phyloP scores from a whole-genome alignment of 2,888 invertebrate genomes.

The Nomada lathburiana region DNA sequence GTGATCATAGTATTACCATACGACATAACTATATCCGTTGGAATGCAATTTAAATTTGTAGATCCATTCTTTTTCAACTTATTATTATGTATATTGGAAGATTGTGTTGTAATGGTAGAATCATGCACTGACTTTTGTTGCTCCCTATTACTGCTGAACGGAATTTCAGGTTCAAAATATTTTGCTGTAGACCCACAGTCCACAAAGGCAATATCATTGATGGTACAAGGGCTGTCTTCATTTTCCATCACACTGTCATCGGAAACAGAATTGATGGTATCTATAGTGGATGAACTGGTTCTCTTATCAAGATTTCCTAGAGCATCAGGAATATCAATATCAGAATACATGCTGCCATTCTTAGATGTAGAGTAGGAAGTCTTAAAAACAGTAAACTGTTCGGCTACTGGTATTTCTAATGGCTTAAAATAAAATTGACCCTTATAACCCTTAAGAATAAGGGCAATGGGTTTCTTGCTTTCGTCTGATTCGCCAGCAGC shows the following conservation, averaged over 20 bases:
- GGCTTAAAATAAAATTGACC: conserved; percentile 52
- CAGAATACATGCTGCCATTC: not conserved
- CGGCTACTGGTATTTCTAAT: conserved; percentile 22
- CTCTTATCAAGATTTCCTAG: conserved; percentile 9
- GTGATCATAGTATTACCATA: conserved; percentile 43
- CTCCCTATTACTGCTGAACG: not conserved
- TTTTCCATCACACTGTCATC: conserved; percentile 58
- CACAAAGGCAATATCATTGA: conserved; percentile 76
- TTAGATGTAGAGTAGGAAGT: not conserved
- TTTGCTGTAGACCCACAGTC: conserved; percentile 75
- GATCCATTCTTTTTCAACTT: conserved; percentile 28
- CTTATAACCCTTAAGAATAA: conserved; percentile 66
- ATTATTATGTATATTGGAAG: conserved; percentile 11
- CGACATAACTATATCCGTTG: conserved; percentile 32
- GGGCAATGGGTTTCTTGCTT: conserved; percentile 46
- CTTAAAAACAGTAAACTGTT: conserved; percentile 14
- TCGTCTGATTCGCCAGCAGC: conserved; percentile 20
- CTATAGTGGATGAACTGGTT: not conserved
- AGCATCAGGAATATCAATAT: conserved; percentile 16
- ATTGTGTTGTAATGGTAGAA: not conserved
- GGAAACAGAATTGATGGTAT: not conserved
- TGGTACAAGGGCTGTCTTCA: conserved; percentile 68
- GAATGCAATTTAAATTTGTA: conserved; percentile 13
- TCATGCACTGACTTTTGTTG: conserved; percentile 25
- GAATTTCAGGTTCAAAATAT: conserved; percentile 52